A percentile compares a stretch with the other conserved stretches of the same genome.
Conservation (phyloP, 1,140 invertebrate species). For the Drosophila trapezifrons region DNA sequence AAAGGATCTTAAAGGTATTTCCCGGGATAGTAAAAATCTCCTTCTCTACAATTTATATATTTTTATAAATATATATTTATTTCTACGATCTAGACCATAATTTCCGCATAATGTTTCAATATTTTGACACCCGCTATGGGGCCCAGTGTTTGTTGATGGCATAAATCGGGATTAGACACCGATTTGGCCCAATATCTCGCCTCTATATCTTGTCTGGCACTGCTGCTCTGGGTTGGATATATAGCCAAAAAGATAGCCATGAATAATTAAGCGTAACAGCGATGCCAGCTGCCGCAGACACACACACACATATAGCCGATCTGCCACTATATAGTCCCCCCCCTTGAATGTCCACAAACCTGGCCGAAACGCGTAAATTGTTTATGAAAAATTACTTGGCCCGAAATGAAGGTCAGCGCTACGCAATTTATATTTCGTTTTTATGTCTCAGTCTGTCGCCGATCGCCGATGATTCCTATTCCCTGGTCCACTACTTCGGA, state of each 20-base stretch:
- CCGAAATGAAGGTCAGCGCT: conserved; percentile 79
- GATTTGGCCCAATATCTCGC: conserved; percentile 18
- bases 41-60: no score
- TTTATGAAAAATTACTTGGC: conserved; percentile 82
- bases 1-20: no score
- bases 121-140: conserved; percentile 64
- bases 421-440: conserved; percentile 82
- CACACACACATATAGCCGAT: background rate
- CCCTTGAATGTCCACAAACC: background rate
- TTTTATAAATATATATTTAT: no score
- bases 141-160: conserved; percentile 35
- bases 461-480: conserved; percentile 12
- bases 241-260: conserved; percentile 35
- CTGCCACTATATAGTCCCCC: background rate
- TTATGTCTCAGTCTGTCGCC: conserved; percentile 58
- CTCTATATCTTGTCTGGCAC: background rate
- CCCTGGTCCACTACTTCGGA: conserved; percentile 35
- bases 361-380: conserved; percentile 76
- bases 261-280: conserved; percentile 76
- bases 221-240: background rate
- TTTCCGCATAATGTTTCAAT: conserved; percentile 61
- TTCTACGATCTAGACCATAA: background rate
- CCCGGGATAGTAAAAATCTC: no score
- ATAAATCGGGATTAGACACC: conserved; percentile 53
- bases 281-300: conserved; percentile 54